These are phyloP conservation scores for Oreochromis aureus DNA, from an alignment of 2,113 vertebrate genomes.

Conservation along the genomic window DNA sequence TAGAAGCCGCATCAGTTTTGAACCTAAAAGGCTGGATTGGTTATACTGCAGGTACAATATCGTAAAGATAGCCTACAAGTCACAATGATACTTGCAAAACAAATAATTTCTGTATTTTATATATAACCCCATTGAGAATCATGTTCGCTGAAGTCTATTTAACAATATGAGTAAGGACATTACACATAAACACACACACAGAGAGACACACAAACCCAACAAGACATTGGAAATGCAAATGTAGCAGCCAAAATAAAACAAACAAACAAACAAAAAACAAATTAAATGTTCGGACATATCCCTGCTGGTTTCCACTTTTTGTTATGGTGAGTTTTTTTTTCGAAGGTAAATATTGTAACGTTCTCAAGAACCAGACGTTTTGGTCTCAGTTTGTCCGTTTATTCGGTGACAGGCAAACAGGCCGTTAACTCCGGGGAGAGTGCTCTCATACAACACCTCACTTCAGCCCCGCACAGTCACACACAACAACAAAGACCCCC, in stretches of 20 bases:
- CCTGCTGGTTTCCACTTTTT: neutral
- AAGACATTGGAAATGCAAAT: neutral
- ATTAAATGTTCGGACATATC: accelerated
- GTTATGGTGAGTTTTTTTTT: neutral
- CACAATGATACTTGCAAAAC: neutral
- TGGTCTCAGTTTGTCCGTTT: too few relatives aligned
- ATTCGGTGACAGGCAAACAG: too few relatives aligned
- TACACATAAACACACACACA: neutral
- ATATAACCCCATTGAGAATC: neutral
- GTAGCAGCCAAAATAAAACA: accelerated
- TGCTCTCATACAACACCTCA: too few relatives aligned
- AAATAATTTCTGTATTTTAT: neutral
- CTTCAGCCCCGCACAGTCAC: too few relatives aligned
- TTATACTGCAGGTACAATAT: neutral
- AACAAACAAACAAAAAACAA: neutral
- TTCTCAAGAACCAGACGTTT: too few relatives aligned
- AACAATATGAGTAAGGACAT: neutral
- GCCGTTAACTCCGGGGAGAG: too few relatives aligned
- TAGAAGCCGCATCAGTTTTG: neutral
- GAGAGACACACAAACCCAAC: neutral
- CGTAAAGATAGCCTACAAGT: neutral
- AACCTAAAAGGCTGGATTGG: neutral
- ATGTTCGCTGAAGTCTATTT: neutral
- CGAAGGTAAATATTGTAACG: too few relatives aligned
- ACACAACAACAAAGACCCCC: too few relatives aligned